Base-by-base conservation (phyloP, 2,888 invertebrate genomes). In the Alviniconcha strummeri region DNA sequence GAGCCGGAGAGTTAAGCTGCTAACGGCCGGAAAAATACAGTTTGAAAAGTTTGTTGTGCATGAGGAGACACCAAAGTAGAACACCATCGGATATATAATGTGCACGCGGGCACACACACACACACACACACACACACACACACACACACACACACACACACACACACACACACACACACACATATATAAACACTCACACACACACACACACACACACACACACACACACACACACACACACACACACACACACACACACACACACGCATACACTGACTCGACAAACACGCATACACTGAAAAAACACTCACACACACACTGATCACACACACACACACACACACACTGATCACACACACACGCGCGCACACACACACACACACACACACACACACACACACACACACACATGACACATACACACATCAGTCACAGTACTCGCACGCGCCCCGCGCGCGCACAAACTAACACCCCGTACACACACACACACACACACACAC, bases 61-160 rank as follows among this genome's bases (percentile, higher is more conserved):
- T 64, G 9, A 15, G 64, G 9, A 64, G 15, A 64, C 15, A 64
- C 15, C 15, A 9, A 64, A 9, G 11, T 13, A 1, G 15, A 64
- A 64, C 64, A 64, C 11, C 64, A 13, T 9, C 1, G 64, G 15
- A 64, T 9, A 64, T 64, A 4, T 64, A 64, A 64, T 64, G 9
- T 4, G 11, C 15, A 64, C 64, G 15, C 64, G 15, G 3, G 15
- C 64, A 64, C 64, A 64, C 64, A 64, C 64, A 64, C 64, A 64
- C 64, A 64, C 64, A 64, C 64, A 64, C 64, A 60, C 64, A 64
- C 64, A 64, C 64, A 64, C 64, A 15, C 64, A 64, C 64, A 60
- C 64, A 64, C 64, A 64, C 64, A 64, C 64, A 64, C 64, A 64
- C 64, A 64, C 64, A 64, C 64, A 64, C 64, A 64, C 64, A 64